Percentiles rank a stretch among this genome's conserved stretches.
phyloP scores from a whole-genome alignment of 2,888 invertebrate species.

The Cancer borealis region DNA sequence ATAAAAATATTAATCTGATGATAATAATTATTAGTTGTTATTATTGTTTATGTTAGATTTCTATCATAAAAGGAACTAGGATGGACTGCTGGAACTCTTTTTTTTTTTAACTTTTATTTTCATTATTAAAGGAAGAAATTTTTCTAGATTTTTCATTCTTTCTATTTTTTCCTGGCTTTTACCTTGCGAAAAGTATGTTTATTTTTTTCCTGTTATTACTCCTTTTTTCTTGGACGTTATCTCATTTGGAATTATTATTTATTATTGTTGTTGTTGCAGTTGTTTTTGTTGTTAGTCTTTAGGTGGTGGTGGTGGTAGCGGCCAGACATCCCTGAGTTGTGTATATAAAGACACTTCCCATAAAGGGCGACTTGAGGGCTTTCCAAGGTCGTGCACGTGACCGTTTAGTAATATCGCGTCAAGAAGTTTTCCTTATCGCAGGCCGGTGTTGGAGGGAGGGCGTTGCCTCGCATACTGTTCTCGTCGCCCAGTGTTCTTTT shows the following conservation, averaged over 20 bases:
- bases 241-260: not conserved
- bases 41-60: no score
- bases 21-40: no score
- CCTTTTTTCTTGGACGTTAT: not conserved
- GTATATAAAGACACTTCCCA: not conserved
- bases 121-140: no score
- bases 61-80: no score
- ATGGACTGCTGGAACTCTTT: no score
- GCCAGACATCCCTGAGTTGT: not conserved
- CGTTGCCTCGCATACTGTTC: not conserved
- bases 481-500: not conserved
- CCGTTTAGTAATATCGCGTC: not conserved
- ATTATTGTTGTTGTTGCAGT: not conserved
- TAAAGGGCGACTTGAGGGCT: not conserved
- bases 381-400: conserved; percentile 21
- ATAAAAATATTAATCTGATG: no score
- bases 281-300: not conserved
- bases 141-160: no score
- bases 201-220: no score
- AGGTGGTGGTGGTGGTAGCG: not conserved
- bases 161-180: no score
- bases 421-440: conserved; percentile 3
- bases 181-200: no score
- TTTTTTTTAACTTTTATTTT: no score
- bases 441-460: not conserved